Base-by-base conservation (phyloP, 1,140 invertebrate genomes). In the Apis laboriosa region DNA sequence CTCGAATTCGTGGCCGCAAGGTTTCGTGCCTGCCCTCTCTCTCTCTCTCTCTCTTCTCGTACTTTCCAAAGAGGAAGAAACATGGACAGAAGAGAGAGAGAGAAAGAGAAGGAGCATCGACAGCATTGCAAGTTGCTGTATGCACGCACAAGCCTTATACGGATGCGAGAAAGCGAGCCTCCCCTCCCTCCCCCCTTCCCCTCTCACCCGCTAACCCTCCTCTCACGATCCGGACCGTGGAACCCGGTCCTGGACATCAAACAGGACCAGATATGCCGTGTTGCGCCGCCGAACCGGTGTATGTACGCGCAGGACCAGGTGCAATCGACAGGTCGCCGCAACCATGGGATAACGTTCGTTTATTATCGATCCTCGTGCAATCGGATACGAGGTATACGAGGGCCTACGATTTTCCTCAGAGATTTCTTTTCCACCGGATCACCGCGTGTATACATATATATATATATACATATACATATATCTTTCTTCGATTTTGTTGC, bases 171-270 rank as follows among this genome's bases (percentile, higher is more conserved):
- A 83, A 84, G 63, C 80, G 74, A 71, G 43, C 64, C 55, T 60
- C n/a, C 4, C 70, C 61, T 43, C n/a, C n/a, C 28, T 56, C n/a
- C 21, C 28, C 66, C 49, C 66, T 9, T 67, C 19, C 19, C 79
- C 1, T 34, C 55, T 51, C 17, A 19, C 53, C n/a, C 49, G 75
- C 53, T 55, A 83, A 77, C 82, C 68, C 64, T 61, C 21, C 81
- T 3, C 34, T 43, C 34, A 43, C 34, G 81, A 80, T 80, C 77
- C 77, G 76, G 71, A 84, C 55, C 77, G 76, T 84, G 83, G 83
- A 81, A 84, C 83, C 78, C 49, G 78, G 78, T 84, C 83, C 83
- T 80, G 83, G 72, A 84, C 83, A 77, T 82, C 83, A 74, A 84
- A 82, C 83, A 84, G 79, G 83, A 84, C 83, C 83, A 84, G 83